Base-by-base conservation (phyloP, 2,888 invertebrate species). In the Gymnosoma rotundatum region DNA sequence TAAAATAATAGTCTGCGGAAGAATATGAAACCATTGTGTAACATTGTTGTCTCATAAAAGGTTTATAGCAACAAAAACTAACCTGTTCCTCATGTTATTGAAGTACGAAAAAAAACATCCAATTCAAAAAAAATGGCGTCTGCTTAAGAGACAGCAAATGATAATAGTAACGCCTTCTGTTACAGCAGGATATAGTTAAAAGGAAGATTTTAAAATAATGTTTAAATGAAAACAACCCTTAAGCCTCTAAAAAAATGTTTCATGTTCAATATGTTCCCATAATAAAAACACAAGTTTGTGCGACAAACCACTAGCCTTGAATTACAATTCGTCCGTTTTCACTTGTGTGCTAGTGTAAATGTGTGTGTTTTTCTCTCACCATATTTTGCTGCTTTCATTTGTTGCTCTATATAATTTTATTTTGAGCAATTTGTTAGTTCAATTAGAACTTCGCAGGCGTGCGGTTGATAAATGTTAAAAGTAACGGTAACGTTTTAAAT, bases 91-190 rank as follows among this genome's bases (percentile, higher is more conserved):
- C 7, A 9, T 48, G 5, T 16, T 14, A 6, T 16, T 14, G 6
- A 48, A n/a, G 0, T 14, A 48, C 12, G 14, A 14, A 7, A 42
- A 42, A 42, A 42, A 10, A 42, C 7, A 5, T 5, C 1, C 2
- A 45, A 12, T 14, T 45, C 45, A 85, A 90, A 90, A 90, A 90
- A 90, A 90, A 90, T 90, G 90, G 90, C 90, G 89, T 63, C 82
- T 66, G 61, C 3, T 21, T 52, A 12, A 25, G 20, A n/a, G 48
- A 66, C 32, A 25, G 54, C 72, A 75, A 45, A 70, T 64, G 82
- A 75, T 85, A 58, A 21, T 20, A 61, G 83, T 56, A 86, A 86
- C 87, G 88, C 87, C 89, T 86, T 80, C 61, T 86, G 20, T 67
- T 70, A 48, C 70, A 73, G 56, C 85, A 86, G 85, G 83, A 86